phyloP scores from a whole-genome alignment of 2,113 vertebrate species.

The Pycnonotus jocosus region DNA sequence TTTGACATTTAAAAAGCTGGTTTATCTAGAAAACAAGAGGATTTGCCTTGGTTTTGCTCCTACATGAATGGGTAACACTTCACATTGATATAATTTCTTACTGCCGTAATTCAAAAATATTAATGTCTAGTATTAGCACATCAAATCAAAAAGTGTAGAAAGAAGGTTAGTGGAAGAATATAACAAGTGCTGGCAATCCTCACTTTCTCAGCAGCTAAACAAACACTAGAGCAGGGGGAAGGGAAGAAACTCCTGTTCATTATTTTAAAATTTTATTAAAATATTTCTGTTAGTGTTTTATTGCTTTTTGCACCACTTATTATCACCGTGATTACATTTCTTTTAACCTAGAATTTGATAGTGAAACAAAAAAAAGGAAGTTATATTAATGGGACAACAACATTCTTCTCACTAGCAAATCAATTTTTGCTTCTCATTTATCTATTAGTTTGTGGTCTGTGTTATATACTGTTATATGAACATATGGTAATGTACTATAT shows the following conservation, averaged over 20 bases:
- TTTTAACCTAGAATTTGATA: background rate
- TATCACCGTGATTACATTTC: fast-evolving
- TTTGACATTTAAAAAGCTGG: background rate
- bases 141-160: background rate
- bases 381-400: background rate
- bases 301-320: background rate
- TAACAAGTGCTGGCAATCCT: background rate
- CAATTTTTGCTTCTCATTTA: background rate
- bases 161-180: background rate
- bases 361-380: background rate
- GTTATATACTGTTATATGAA: background rate
- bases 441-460: background rate
- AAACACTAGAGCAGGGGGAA: background rate
- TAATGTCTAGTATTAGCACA: background rate
- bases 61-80: background rate
- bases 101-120: background rate
- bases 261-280: background rate
- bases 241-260: background rate
- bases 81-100: background rate
- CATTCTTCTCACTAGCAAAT: background rate
- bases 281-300: background rate
- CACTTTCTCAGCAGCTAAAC: background rate
- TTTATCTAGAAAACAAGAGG: background rate
- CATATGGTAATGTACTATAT: background rate
- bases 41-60: background rate